Conservation (phyloP, 2,888 invertebrate genomes). For the Cabera pusaria region DNA sequence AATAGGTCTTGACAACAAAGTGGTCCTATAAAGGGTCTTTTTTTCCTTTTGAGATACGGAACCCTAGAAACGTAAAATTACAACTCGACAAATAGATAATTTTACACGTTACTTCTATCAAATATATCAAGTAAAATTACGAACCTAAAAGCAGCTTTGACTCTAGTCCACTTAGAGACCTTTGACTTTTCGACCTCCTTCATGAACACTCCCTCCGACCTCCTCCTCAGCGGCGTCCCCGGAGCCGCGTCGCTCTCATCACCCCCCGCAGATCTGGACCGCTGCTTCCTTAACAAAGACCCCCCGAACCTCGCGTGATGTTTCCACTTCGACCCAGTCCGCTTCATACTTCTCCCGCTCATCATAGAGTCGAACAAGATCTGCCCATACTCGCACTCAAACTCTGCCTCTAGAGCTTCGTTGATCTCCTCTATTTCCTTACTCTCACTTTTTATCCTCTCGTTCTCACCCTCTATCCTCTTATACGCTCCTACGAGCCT, state of each 20-base stretch:
- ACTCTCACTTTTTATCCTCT: conserved; percentile 57
- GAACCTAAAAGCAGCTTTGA: conserved; percentile 94
- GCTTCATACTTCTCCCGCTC: conserved; percentile 77
- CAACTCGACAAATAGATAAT: no score
- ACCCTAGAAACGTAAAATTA: no score
- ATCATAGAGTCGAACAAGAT: conserved; percentile 86
- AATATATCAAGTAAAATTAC: no score
- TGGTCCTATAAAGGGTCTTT: no score
- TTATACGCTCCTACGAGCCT: conserved; percentile 85
- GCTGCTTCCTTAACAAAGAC: conserved; percentile 81
- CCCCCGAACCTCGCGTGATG: conserved; percentile 72
- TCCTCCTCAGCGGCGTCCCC: conserved; percentile 63
- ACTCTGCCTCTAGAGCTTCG: conserved; percentile 80
- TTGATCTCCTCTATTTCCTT: conserved; percentile 67
- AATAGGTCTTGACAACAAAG: no score
- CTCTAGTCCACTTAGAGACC: conserved; percentile 94
- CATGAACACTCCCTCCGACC: conserved; percentile 65
- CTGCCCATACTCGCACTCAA: conserved; percentile 85
- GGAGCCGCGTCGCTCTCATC: conserved; percentile 80
- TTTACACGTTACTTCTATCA: no score
- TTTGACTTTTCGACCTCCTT: conserved; percentile 83
- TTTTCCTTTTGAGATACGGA: no score
- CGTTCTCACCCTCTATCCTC: conserved; percentile 70
- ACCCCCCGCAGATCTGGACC: conserved; percentile 87
- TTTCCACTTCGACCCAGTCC: conserved; percentile 78